Conservation (phyloP, 2,888 invertebrate genomes). For the Aphidius colemani region DNA sequence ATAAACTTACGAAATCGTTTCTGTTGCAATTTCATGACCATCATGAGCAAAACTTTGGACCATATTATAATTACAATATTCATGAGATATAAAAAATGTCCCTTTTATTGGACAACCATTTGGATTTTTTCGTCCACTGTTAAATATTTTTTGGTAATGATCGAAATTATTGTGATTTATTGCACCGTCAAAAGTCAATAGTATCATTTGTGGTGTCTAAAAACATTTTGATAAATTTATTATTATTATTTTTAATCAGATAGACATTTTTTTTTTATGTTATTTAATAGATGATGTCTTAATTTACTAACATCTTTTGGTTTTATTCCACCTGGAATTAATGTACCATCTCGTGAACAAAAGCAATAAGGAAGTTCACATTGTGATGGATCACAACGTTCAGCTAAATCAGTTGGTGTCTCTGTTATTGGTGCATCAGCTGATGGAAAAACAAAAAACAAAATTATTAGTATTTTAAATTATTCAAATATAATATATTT, state of each 20-base stretch:
- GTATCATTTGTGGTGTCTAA: conserved; percentile 90
- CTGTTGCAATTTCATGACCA: conserved; percentile 83
- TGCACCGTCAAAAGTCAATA: conserved; percentile 91
- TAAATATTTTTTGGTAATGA: conserved; percentile 84
- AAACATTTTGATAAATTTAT: conserved; percentile 42
- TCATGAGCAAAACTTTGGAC: conserved; percentile 86
- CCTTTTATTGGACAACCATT: conserved; percentile 88
- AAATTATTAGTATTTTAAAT: conserved; percentile 2
- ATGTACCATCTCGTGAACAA: conserved; percentile 89
- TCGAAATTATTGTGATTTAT: conserved; percentile 91
- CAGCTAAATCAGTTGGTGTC: conserved; percentile 78
- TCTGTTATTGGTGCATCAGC: conserved; percentile 83
- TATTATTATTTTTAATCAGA: conserved; percentile 9
- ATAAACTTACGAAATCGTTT: conserved; percentile 72
- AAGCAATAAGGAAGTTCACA: conserved; percentile 88
- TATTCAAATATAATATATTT: background rate
- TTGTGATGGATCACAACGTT: conserved; percentile 75
- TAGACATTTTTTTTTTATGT: background rate
- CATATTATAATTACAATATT: conserved; percentile 89
- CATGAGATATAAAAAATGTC: conserved; percentile 92
- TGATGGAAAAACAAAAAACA: conserved; percentile 56
- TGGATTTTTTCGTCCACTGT: conserved; percentile 79
- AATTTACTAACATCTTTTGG: conserved; percentile 75
- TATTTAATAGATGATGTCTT: conserved; percentile 5
- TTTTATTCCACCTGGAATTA: conserved; percentile 82